phyloP scores from a whole-genome alignment of 2,113 vertebrate species.

The Eptesicus fuscus region DNA sequence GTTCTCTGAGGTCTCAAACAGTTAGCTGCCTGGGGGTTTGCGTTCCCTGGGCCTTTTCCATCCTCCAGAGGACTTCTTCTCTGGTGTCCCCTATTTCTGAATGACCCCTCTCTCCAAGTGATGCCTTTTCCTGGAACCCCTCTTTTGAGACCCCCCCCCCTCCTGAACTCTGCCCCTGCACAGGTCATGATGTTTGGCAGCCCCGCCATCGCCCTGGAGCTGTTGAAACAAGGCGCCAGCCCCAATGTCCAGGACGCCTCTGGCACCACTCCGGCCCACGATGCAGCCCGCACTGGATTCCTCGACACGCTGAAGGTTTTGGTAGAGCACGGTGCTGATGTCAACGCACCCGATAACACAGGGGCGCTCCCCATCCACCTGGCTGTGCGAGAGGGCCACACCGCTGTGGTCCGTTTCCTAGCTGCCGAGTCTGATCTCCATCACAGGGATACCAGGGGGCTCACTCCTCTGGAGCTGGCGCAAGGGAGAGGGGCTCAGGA shows the following conservation, averaged over 20 bases:
- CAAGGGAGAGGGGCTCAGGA: conserved; percentile 70
- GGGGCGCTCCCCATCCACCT: conserved; percentile 90
- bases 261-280: conserved; percentile 87
- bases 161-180: background rate
- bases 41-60: background rate
- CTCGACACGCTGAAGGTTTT: conserved; percentile 88
- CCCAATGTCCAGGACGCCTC: conserved; percentile 88
- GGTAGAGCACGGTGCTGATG: conserved; percentile 86
- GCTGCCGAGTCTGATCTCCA: conserved; percentile 85
- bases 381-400: conserved; percentile 86
- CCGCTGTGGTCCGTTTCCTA: conserved; percentile 85
- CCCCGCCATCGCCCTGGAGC: conserved; percentile 82
- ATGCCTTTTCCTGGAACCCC: background rate
- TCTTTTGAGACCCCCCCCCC: background rate
- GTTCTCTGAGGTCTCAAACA: background rate
- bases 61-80: background rate
- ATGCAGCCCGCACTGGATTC: conserved; percentile 91
- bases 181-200: conserved; percentile 96
- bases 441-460: conserved; percentile 82
- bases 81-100: background rate
- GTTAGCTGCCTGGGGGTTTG: background rate
- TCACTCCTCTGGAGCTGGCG: conserved; percentile 86
- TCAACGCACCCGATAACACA: conserved; percentile 83
- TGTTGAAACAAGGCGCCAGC: conserved; percentile 90
- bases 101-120: background rate